A percentile compares a stretch with the other conserved stretches of the same genome.
phyloP scores from a whole-genome alignment of 2,797 vertebrate genomes.

The Limosa lapponica region DNA sequence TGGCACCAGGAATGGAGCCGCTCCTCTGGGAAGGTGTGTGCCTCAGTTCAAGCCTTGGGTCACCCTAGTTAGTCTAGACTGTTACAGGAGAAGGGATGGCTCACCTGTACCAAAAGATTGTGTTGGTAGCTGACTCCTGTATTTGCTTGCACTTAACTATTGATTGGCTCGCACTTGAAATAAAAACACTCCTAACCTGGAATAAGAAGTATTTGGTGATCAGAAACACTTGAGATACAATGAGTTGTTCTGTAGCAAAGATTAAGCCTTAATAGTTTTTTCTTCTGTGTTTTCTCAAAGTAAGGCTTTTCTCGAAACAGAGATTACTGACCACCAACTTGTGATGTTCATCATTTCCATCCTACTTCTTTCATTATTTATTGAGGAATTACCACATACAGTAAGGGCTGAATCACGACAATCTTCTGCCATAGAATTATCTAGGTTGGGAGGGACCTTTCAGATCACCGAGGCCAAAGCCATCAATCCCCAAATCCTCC shows the following conservation, averaged over 20 bases:
- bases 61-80: not conserved
- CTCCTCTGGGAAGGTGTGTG: not conserved
- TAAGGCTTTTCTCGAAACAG: not conserved
- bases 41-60: not conserved
- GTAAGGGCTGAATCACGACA: not conserved
- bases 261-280: not conserved
- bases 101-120: not conserved
- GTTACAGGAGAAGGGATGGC: not conserved
- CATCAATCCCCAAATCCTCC: not conserved
- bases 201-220: not conserved
- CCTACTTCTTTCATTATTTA: not conserved
- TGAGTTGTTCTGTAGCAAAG: not conserved
- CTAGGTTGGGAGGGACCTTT: too few species aligned
- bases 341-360: not conserved
- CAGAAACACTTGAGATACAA: not conserved
- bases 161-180: not conserved
- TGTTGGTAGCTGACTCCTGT: not conserved
- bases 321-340: fast-evolving
- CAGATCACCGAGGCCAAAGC: too few species aligned
- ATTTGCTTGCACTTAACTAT: fast-evolving
- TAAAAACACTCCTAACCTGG: not conserved
- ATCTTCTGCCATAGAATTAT: not conserved
- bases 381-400: not conserved
- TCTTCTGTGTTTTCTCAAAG: not conserved
- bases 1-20: not conserved